A percentile compares a stretch with the other conserved stretches of the same genome.
Evolutionary conservation across 2,113 vertebrate genomes (phyloP).

Genomic region (Ictidomys tridecemlineatus): DNA sequence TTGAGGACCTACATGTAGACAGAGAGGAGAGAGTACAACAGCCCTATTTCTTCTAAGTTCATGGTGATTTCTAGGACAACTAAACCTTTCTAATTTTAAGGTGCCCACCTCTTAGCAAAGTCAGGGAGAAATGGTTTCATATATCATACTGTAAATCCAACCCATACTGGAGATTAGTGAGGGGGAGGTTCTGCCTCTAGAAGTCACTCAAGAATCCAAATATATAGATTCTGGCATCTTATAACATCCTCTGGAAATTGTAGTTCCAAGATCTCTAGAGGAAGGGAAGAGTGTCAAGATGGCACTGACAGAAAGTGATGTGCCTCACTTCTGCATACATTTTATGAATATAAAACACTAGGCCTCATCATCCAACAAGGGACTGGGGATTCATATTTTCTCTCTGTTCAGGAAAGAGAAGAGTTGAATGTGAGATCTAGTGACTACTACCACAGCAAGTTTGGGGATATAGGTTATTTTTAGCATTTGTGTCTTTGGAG

Average conservation of each 20-base stretch:
- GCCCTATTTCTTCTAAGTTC: background rate
- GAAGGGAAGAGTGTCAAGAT: background rate
- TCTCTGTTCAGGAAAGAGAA: background rate
- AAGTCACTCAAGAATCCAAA: background rate
- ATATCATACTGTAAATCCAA: background rate
- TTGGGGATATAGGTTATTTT: conserved; percentile 57
- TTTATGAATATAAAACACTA: background rate
- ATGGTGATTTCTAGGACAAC: conserved; percentile 3
- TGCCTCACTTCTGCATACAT: background rate
- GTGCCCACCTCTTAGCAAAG: background rate
- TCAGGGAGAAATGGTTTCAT: background rate
- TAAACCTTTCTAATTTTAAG: conserved; percentile 12
- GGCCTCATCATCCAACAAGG: background rate
- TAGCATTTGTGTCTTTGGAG: conserved; percentile 51
- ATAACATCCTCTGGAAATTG: background rate
- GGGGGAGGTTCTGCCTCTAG: background rate
- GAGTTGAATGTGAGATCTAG: conserved; percentile 28
- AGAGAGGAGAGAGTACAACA: background rate
- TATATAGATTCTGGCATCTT: background rate
- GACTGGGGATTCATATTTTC: background rate
- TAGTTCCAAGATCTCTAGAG: background rate
- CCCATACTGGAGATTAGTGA: background rate
- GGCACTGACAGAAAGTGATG: background rate
- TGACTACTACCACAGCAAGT: background rate
- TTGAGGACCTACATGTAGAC: background rate